Conservation (phyloP, 2,888 invertebrate genomes). For the Oscheius sp. region DNA sequence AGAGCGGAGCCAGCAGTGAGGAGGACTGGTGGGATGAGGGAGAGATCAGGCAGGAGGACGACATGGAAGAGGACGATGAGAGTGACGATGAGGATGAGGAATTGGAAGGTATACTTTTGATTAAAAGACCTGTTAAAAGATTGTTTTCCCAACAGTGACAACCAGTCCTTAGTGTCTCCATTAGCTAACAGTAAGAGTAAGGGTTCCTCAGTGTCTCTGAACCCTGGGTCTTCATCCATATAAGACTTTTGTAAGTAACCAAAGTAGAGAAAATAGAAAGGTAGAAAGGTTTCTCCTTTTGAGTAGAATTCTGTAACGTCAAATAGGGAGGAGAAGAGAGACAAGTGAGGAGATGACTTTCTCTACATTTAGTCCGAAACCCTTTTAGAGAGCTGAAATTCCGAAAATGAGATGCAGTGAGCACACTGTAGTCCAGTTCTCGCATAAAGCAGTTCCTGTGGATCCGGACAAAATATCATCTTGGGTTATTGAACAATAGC, state of each 20-base stretch:
- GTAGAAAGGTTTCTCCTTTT: too few species aligned
- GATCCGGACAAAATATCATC: too few species aligned
- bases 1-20: slow-evolving; percentile 37
- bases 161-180: too few species aligned
- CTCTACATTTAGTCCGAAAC: not conserved
- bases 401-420: not conserved
- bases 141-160: not conserved
- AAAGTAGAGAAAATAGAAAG: too few species aligned
- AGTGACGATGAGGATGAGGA: slow-evolving; percentile 33
- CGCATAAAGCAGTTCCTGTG: not conserved
- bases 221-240: too few species aligned
- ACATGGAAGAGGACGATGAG: slow-evolving; percentile 29
- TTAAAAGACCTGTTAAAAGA: not conserved
- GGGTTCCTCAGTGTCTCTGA: too few species aligned
- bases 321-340: too few species aligned
- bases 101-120: slow-evolving; percentile 19
- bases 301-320: too few species aligned
- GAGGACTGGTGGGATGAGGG: slow-evolving; percentile 40
- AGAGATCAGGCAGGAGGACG: slow-evolving; percentile 11
- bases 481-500: too few species aligned
- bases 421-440: not conserved
- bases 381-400: not conserved
- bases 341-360: too few species aligned
- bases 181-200: too few species aligned
- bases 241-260: too few species aligned